phyloP scores from a whole-genome alignment of 2,888 invertebrate genomes.

The Frankliniella fusca region DNA sequence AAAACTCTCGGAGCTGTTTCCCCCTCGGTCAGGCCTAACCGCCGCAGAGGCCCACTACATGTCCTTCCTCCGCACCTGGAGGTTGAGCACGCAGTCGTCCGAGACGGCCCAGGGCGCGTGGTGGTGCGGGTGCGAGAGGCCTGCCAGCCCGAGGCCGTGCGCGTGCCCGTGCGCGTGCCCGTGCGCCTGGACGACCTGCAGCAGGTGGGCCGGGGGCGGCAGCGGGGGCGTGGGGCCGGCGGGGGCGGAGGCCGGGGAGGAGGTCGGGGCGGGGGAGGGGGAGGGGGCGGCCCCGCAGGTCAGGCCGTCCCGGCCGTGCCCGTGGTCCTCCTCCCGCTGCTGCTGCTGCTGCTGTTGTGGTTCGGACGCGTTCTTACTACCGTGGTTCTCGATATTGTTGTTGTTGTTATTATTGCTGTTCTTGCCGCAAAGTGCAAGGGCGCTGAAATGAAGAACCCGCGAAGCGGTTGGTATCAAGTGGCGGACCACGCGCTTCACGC shows the following conservation, averaged over 20 bases:
- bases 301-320: neutral
- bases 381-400: neutral
- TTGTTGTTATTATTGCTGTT: conserved; percentile 8
- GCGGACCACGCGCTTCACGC: too few relatives aligned
- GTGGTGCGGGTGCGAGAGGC: conserved; percentile 29
- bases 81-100: conserved; percentile 21
- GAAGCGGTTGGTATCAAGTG: too few relatives aligned
- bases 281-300: neutral
- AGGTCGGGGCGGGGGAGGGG: conserved; percentile 31
- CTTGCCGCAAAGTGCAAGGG: conserved; percentile 30
- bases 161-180: conserved; percentile 34
- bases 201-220: conserved; percentile 31
- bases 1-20: neutral
- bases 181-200: neutral
- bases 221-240: conserved; percentile 34
- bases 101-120: conserved; percentile 3
- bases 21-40: too few relatives aligned
- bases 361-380: neutral
- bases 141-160: conserved; percentile 33
- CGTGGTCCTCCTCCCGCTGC: neutral
- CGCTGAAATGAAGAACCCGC: conserved; percentile 5
- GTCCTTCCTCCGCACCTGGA: conserved; percentile 14
- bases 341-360: neutral
- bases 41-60: neutral
- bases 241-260: conserved; percentile 33